These are phyloP conservation scores for Puntigrus tetrazona DNA, from an alignment of 2,113 vertebrate species.

Conservation along the genomic window DNA sequence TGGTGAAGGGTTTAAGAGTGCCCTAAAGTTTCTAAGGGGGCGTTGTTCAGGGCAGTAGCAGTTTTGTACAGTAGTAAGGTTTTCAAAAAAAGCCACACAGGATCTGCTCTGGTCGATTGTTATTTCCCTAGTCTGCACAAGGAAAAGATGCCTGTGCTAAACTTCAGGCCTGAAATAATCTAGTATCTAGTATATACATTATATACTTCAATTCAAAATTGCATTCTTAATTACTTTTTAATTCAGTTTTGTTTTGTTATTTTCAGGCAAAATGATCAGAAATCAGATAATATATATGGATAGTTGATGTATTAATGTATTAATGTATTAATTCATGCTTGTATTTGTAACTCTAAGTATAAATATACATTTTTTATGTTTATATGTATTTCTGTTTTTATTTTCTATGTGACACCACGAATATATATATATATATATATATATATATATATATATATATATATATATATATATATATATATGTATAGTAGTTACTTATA, in stretches of 20 bases:
- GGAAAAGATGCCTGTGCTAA: background rate
- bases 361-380: too few relatives aligned
- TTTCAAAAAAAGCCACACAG: slow-evolving; percentile 4
- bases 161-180: background rate
- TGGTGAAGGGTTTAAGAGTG: background rate
- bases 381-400: too few relatives aligned
- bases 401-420: too few relatives aligned
- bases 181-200: background rate
- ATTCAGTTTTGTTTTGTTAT: background rate
- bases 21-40: background rate
- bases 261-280: background rate
- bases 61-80: background rate
- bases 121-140: background rate
- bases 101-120: background rate
- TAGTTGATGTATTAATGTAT: too few relatives aligned
- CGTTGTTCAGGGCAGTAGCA: background rate
- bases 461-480: too few relatives aligned
- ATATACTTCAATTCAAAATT: background rate
- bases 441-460: too few relatives aligned
- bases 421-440: too few relatives aligned
- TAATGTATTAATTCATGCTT: too few relatives aligned
- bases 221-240: background rate
- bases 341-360: too few relatives aligned
- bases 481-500: too few relatives aligned
- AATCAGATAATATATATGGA: too few relatives aligned